phyloP scores from a whole-genome alignment of 2,113 vertebrate species.

The Jaculus jaculus region DNA sequence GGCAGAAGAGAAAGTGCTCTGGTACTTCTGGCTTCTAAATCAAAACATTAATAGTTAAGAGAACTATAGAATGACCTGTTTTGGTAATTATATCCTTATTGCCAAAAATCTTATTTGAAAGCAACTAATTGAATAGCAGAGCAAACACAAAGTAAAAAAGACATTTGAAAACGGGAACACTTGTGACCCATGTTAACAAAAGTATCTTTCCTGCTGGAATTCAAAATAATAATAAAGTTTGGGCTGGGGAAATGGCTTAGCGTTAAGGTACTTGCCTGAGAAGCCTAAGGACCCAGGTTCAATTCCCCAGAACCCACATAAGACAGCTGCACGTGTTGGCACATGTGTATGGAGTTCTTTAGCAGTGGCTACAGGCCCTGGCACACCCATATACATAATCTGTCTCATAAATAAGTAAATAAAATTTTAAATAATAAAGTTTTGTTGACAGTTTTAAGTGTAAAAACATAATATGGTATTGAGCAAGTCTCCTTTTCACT shows the following conservation, averaged over 20 bases:
- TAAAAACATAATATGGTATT: not conserved
- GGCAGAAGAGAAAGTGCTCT: not conserved
- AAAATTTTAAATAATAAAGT: not conserved
- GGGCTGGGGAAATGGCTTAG: too few species aligned
- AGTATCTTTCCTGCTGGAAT: not conserved
- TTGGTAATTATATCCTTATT: not conserved
- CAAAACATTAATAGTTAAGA: not conserved
- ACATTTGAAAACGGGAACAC: not conserved
- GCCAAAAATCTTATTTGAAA: slow-evolving; percentile 9
- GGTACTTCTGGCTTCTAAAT: not conserved
- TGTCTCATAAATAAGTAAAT: too few species aligned
- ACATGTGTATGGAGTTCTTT: too few species aligned
- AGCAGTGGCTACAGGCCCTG: too few species aligned
- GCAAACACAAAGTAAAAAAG: not conserved
- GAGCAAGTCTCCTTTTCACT: not conserved
- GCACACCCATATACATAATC: too few species aligned
- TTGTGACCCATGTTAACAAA: not conserved
- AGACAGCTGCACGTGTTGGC: too few species aligned
- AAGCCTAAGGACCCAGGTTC: too few species aligned
- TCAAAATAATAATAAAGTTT: not conserved
- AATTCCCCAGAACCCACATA: too few species aligned
- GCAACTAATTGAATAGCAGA: not conserved
- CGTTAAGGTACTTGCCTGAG: too few species aligned
- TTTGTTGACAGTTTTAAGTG: not conserved
- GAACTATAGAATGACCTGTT: not conserved